Evolutionary conservation across 2,888 invertebrate genomes (phyloP).

Genomic region (Lepidocyrtoides sp.): DNA sequence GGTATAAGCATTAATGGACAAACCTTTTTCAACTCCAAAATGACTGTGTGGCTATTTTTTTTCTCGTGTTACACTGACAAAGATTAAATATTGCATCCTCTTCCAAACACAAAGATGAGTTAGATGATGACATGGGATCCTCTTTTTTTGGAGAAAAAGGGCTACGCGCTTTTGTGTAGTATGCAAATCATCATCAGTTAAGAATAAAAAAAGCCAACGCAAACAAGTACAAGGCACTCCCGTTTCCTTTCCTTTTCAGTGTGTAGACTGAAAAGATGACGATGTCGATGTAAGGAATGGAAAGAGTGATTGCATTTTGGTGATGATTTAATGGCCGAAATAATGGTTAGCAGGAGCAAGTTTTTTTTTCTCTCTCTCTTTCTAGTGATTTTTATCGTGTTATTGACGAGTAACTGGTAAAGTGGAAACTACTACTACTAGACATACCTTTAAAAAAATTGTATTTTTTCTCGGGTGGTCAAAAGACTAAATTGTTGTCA

Average conservation of each 20-base stretch:
- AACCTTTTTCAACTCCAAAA: background rate
- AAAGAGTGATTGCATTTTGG: slow-evolving; percentile 36
- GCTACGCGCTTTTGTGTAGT: slow-evolving; percentile 37
- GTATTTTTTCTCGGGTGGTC: slow-evolving; percentile 66
- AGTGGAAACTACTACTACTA: slow-evolving; percentile 15
- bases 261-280: too few relatives aligned
- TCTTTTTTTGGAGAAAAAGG: slow-evolving; percentile 33
- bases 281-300: slow-evolving; percentile 20
- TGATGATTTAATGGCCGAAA: slow-evolving; percentile 73
- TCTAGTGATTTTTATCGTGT: slow-evolving; percentile 31
- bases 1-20: too few relatives aligned
- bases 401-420: slow-evolving; percentile 1
- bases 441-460: background rate
- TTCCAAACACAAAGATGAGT: background rate
- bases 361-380: slow-evolving; percentile 46
- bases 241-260: slow-evolving; percentile 50
- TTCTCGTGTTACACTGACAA: slow-evolving; percentile 60
- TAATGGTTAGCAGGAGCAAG: slow-evolving; percentile 74
- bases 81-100: slow-evolving; percentile 62
- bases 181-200: slow-evolving; percentile 63
- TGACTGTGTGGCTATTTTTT: background rate
- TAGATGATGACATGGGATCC: slow-evolving; percentile 23
- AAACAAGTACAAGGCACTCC: slow-evolving; percentile 54
- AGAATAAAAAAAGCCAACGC: background rate
- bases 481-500: slow-evolving; percentile 67